Evolutionary conservation across 2,888 invertebrate genomes (phyloP), one percentile per base, ranked within the genome.

Genomic region (Lysandra bellargus): DNA sequence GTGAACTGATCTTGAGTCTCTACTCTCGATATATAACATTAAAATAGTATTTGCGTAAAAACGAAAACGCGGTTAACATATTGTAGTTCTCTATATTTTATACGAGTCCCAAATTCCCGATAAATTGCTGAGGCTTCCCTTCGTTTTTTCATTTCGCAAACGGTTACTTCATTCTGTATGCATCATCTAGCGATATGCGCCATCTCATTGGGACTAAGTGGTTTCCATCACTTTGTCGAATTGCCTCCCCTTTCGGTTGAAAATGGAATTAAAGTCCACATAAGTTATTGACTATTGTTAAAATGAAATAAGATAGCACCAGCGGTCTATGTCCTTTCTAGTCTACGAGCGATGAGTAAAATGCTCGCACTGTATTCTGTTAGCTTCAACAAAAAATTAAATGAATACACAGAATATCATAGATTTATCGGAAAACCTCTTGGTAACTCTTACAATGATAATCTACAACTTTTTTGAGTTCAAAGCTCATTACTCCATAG

Each of bases 91-190:
- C 3, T 23, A 6, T 61, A 61, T n/a, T 61, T 61, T 23, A 61
- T 23, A 57, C 14, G 57, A 57, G 61, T n/a, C 6, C 61, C 23
- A 7, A 61, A 7, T 4, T 61, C 61, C 23, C 61, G 7, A 61
- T 69, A 33, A 33, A 69, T 69, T 69, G 69, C 33, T 33, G 14
- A 33, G 0, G 12, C 33, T 69, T 69, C 49, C 49, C 49, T 49
- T 17, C 5, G 6, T 69, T 69, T 69, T 33, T 33, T 69, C 69
- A 33, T 69, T 69, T 69, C 17, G 69, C 69, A 69, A 69, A 69
- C 69, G 23, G 69, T 37, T 69, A 37, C 69, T 69, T 69, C 17
- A 69, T 69, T 69, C 69, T 69, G 33, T 33, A 33, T 69, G 69
- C 69, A 69, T 69, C 69, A 69, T 69, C 69, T 69, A 37, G 33